Conservation (phyloP, 2,113 vertebrate genomes). For the Halcyon senegalensis region DNA sequence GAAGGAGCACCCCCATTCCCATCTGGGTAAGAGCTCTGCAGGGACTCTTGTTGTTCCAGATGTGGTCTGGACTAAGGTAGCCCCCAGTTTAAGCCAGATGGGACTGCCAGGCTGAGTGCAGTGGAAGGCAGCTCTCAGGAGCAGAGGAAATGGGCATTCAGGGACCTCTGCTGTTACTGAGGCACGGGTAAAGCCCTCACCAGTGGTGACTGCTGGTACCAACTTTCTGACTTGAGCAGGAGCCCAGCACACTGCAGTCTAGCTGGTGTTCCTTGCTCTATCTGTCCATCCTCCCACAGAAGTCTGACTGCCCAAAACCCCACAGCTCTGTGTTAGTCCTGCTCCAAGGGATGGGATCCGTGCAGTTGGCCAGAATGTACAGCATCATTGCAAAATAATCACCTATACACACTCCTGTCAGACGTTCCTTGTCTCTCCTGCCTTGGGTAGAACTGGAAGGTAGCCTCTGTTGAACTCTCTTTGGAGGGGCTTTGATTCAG, state of each 20-base stretch:
- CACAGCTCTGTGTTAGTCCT: neutral
- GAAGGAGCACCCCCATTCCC: constrained; percentile 90
- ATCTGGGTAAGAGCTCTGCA: constrained; percentile 79
- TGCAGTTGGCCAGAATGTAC: neutral
- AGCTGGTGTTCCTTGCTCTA: neutral
- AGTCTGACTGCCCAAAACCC: neutral
- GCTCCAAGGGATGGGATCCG: neutral
- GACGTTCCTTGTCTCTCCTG: neutral
- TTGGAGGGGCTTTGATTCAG: neutral
- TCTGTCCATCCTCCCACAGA: neutral
- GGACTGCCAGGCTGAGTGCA: neutral
- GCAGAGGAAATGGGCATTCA: neutral
- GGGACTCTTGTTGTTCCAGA: neutral
- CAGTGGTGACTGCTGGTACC: neutral
- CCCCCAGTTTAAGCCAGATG: neutral
- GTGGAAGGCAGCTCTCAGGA: neutral
- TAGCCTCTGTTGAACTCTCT: neutral
- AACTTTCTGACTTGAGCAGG: neutral
- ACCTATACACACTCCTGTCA: neutral
- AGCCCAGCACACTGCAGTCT: neutral
- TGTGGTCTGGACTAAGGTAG: neutral
- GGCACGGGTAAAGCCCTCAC: neutral
- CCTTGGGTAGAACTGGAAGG: neutral
- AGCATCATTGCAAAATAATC: neutral
- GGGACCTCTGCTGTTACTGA: neutral